Percentiles rank a stretch among this genome's conserved stretches.
Evolutionary conservation across 2,797 vertebrate genomes (phyloP).

Genomic region (Hippocampus kuda): DNA sequence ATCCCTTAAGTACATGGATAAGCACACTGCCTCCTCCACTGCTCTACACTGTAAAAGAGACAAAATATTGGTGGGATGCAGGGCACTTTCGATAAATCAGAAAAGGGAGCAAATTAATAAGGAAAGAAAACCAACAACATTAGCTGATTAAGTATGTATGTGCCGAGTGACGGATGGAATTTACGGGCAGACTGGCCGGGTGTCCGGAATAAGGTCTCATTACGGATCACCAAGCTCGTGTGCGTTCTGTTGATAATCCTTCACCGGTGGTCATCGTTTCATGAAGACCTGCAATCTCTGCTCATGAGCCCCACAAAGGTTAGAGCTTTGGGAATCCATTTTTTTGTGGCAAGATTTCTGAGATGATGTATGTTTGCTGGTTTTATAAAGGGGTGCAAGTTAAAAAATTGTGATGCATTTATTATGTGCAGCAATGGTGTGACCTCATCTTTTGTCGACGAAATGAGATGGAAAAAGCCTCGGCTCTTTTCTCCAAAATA

Average conservation of each 20-base stretch:
- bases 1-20: slow-evolving; percentile 68
- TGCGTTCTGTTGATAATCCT: slow-evolving; percentile 59
- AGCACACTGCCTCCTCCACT: slow-evolving; percentile 42
- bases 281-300: slow-evolving; percentile 71
- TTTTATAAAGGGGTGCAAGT: slow-evolving; percentile 30
- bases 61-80: slow-evolving; percentile 63
- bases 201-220: slow-evolving; percentile 72
- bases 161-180: slow-evolving; percentile 61
- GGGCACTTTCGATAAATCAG: slow-evolving; percentile 65
- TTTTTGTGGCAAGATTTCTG: slow-evolving; percentile 55
- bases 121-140: slow-evolving; percentile 64
- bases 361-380: neutral
- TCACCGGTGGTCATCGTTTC: slow-evolving; percentile 66
- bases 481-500: no score
- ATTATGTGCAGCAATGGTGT: slow-evolving; percentile 23
- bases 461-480: no score
- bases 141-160: slow-evolving; percentile 77
- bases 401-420: slow-evolving; percentile 44
- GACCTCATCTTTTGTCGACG: no score
- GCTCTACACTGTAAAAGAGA: slow-evolving; percentile 58
- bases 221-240: slow-evolving; percentile 46
- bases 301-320: slow-evolving; percentile 71
- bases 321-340: slow-evolving; percentile 71
- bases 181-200: slow-evolving; percentile 62
- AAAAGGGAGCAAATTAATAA: slow-evolving; percentile 68